These are phyloP conservation scores for Parnassius mnemosyne DNA, from an alignment of 2,888 invertebrate species.

Conservation along the genomic window DNA sequence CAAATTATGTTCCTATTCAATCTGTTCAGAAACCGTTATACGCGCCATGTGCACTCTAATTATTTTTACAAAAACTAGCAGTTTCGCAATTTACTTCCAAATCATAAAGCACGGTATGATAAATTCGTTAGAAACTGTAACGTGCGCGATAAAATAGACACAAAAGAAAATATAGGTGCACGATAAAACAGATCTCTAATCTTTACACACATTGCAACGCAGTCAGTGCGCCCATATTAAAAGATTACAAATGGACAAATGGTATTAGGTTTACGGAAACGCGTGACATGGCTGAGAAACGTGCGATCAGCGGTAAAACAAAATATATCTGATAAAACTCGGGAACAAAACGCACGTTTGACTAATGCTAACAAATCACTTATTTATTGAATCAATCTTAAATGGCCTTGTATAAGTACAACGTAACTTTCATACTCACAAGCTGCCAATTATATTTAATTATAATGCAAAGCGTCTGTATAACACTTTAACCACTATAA, in stretches of 20 bases:
- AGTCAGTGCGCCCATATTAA: neutral
- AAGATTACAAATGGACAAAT: no score
- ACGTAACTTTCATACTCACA: conserved; percentile 23
- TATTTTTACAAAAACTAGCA: conserved; percentile 15
- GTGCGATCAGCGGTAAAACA: conserved; percentile 22
- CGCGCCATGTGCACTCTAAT: conserved; percentile 6
- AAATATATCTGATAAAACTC: conserved; percentile 20
- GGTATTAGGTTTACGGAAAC: conserved; percentile 11
- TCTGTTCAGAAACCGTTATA: conserved; percentile 13
- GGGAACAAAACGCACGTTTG: conserved; percentile 24
- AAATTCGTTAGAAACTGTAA: conserved; percentile 23
- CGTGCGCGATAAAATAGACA: conserved; percentile 7
- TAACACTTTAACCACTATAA: conserved; percentile 13
- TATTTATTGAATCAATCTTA: conserved; percentile 20
- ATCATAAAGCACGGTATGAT: conserved; percentile 25
- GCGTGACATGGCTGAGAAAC: conserved; percentile 28
- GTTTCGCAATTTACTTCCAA: conserved; percentile 24
- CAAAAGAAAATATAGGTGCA: no score
- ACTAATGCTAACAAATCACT: conserved; percentile 13
- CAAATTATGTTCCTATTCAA: conserved; percentile 15
- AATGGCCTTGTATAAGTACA: conserved; percentile 21
- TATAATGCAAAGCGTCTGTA: conserved; percentile 25
- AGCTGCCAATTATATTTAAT: conserved; percentile 26
- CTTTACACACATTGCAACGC: conserved; percentile 1
- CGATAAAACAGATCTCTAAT: conserved; percentile 4